Evolutionary conservation across 2,113 vertebrate genomes (phyloP).

Genomic region (Dromas ardeola): DNA sequence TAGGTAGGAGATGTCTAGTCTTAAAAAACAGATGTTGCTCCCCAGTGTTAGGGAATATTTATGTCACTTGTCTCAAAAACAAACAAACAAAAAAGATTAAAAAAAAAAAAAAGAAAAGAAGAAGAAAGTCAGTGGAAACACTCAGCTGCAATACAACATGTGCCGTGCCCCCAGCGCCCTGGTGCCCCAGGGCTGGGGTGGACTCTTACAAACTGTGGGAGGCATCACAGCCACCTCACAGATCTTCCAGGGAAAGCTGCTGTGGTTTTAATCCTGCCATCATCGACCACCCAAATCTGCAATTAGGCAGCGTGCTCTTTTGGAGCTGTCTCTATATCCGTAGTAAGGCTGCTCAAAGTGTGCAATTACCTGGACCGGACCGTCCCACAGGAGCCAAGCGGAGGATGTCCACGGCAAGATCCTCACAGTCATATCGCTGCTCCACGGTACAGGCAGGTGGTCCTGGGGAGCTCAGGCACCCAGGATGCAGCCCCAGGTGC

Average conservation of each 20-base stretch:
- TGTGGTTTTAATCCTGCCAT: background rate
- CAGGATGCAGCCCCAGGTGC: rapidly evolving
- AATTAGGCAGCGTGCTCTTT: background rate
- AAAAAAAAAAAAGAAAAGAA: no score
- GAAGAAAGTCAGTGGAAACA: background rate
- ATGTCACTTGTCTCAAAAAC: background rate
- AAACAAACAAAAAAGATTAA: no score
- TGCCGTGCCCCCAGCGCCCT: background rate
- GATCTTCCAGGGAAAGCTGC: background rate
- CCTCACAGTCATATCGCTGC: background rate
- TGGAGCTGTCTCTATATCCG: background rate
- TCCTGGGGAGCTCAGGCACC: background rate
- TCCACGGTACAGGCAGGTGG: background rate
- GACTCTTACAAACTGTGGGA: background rate
- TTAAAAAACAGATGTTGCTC: background rate
- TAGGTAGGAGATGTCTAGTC: background rate
- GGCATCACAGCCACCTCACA: background rate
- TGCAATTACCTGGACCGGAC: background rate
- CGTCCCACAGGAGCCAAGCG: rapidly evolving
- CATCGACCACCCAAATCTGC: background rate
- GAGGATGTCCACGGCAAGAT: background rate
- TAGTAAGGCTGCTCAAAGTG: background rate
- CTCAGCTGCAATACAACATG: background rate
- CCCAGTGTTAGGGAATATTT: background rate
- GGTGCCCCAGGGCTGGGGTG: background rate